A percentile compares a stretch with the other conserved stretches of the same genome.
phyloP scores from a whole-genome alignment of 2,888 invertebrate genomes.

The Drosophila birchii region DNA sequence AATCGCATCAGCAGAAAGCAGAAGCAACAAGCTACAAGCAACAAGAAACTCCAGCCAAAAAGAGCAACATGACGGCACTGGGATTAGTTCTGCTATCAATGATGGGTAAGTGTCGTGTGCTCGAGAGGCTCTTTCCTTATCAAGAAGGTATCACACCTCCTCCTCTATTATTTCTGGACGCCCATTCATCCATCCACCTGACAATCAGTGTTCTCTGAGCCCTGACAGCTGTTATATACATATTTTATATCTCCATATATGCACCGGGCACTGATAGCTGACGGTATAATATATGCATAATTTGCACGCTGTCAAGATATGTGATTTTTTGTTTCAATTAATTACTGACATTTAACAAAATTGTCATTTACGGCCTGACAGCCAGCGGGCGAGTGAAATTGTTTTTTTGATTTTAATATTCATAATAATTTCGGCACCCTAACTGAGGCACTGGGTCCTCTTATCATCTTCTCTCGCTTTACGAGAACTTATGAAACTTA shows the following conservation, averaged over 20 bases:
- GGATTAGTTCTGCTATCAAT: constrained; percentile 81
- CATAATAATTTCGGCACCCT: constrained; percentile 51
- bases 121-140: constrained; percentile 8
- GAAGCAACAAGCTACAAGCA: constrained; percentile 39
- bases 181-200: constrained; percentile 48
- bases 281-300: constrained; percentile 28
- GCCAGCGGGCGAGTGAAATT: constrained; percentile 35
- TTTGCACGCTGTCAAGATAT: constrained; percentile 42
- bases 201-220: constrained; percentile 42
- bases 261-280: constrained; percentile 12
- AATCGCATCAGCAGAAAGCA: constrained; percentile 27
- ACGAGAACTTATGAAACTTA: neutral
- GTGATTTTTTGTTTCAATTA: constrained; percentile 61
- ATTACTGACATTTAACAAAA: constrained; percentile 69
- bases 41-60: constrained; percentile 38
- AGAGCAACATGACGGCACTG: constrained; percentile 65
- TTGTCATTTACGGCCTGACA: constrained; percentile 54
- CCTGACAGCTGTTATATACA: constrained; percentile 3
- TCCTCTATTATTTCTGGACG: constrained; percentile 46
- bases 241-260: constrained; percentile 12
- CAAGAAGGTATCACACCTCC: constrained; percentile 7
- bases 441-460: constrained; percentile 2
- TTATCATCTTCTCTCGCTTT: constrained; percentile 7
- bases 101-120: constrained; percentile 76
- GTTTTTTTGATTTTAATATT: constrained; percentile 49